Conservation (phyloP, 2,888 invertebrate genomes). For the Leptinotarsa peninsularis region DNA sequence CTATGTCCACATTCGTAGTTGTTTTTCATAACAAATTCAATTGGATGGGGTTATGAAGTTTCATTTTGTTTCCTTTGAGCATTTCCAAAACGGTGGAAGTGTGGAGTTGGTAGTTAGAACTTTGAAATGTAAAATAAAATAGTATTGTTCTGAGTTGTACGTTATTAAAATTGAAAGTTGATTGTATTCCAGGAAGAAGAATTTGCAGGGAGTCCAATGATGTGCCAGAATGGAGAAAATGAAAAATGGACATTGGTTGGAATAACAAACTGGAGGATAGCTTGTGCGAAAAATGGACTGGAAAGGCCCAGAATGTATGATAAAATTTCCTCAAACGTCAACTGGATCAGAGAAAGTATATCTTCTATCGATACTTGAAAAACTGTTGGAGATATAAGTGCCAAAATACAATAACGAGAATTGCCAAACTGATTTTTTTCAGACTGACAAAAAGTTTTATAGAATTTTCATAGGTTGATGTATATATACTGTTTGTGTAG, state of each 20-base stretch:
- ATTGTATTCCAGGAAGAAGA: constrained; percentile 79
- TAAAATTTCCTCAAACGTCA: constrained; percentile 83
- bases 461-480: background rate
- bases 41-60: background rate
- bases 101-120: background rate
- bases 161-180: constrained; percentile 5
- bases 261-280: constrained; percentile 87
- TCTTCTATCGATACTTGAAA: constrained; percentile 32
- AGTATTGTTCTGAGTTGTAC: constrained; percentile 14
- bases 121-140: background rate
- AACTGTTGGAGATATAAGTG: background rate
- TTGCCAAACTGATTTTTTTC: constrained; percentile 1
- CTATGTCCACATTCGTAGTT: no score
- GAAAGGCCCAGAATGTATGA: constrained; percentile 87
- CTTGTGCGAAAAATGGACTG: constrained; percentile 81
- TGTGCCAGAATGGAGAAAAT: constrained; percentile 79
- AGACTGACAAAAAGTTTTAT: constrained; percentile 7
- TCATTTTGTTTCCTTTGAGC: no score
- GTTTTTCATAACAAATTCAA: no score
- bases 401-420: constrained; percentile 17
- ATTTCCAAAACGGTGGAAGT: no score
- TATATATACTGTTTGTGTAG: background rate
- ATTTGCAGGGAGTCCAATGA: constrained; percentile 87
- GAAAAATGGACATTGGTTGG: constrained; percentile 85
- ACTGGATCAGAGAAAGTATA: constrained; percentile 81